Conservation (phyloP, 1,140 invertebrate genomes). For the Alviniconcha marisindica region DNA sequence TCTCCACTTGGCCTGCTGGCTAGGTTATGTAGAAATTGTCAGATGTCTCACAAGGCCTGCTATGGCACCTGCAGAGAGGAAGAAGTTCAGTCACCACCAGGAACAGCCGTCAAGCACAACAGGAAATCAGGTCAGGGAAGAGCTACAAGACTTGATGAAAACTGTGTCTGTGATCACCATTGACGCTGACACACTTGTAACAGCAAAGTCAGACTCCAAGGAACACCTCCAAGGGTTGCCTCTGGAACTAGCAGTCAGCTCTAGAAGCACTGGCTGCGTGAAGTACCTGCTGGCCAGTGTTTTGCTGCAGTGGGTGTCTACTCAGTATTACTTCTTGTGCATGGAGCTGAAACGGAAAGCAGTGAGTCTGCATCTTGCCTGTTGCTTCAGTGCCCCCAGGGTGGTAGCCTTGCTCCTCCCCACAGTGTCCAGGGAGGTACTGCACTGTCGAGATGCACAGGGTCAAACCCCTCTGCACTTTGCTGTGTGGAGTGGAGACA, state of each 20-base stretch:
- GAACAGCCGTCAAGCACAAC: background rate
- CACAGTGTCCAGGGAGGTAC: background rate
- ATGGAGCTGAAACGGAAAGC: background rate
- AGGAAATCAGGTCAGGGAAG: background rate
- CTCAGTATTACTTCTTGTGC: background rate
- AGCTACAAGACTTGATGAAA: background rate
- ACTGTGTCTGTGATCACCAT: background rate
- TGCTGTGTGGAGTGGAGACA: slow-evolving; percentile 31
- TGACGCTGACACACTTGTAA: no score
- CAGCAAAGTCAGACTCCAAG: background rate
- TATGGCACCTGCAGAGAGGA: background rate
- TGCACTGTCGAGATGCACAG: background rate
- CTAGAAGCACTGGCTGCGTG: background rate
- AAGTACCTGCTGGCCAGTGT: background rate
- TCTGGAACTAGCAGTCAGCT: background rate
- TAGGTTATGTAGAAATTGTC: background rate
- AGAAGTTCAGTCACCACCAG: background rate
- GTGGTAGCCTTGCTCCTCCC: slow-evolving; percentile 7
- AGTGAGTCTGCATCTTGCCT: background rate
- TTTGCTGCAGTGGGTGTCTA: background rate
- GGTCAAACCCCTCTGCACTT: slow-evolving; percentile 21
- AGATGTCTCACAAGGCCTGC: background rate
- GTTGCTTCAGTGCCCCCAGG: slow-evolving; percentile 5
- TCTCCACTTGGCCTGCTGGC: background rate
- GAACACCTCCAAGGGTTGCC: background rate